phyloP scores from a whole-genome alignment of 2,888 invertebrate genomes.

The Chrysina gloriosa region DNA sequence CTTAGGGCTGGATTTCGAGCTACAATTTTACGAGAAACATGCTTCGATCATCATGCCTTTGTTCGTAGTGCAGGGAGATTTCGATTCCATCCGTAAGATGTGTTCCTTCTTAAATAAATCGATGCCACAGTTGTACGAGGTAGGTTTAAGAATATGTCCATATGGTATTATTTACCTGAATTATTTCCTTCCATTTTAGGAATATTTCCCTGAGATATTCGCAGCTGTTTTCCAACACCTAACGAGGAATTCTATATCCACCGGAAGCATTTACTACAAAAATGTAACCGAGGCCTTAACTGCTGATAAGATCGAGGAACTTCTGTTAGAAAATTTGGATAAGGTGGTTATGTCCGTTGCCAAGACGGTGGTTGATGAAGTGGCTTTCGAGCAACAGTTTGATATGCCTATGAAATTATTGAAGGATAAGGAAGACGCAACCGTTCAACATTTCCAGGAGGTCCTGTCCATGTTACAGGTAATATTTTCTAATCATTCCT shows the following conservation, averaged over 20 bases:
- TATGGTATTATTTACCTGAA: neutral
- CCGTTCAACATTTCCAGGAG: constrained; percentile 60
- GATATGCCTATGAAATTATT: constrained; percentile 59
- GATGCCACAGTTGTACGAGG: constrained; percentile 56
- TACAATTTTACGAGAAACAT: constrained; percentile 64
- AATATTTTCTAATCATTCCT: too few relatives aligned
- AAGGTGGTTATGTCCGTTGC: constrained; percentile 62
- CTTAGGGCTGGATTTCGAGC: constrained; percentile 57
- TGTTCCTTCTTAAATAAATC: constrained; percentile 54
- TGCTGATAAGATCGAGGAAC: constrained; percentile 46
- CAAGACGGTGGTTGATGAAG: constrained; percentile 62
- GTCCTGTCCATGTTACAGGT: constrained; percentile 67
- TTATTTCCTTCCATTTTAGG: constrained; percentile 48
- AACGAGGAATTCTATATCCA: neutral
- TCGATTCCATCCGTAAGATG: constrained; percentile 54
- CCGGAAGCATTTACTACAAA: neutral
- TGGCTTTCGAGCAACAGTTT: constrained; percentile 57
- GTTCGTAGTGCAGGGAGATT: constrained; percentile 60
- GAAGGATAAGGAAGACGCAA: constrained; percentile 63
- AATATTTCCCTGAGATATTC: constrained; percentile 49
- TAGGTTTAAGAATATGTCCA: constrained; percentile 45
- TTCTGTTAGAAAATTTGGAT: constrained; percentile 65
- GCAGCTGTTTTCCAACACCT: constrained; percentile 19
- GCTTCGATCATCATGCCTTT: constrained; percentile 62
- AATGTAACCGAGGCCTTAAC: constrained; percentile 54